These are phyloP conservation scores for Drosophila bifasciata DNA, from an alignment of 1,140 invertebrate genomes.

Conservation along the genomic window DNA sequence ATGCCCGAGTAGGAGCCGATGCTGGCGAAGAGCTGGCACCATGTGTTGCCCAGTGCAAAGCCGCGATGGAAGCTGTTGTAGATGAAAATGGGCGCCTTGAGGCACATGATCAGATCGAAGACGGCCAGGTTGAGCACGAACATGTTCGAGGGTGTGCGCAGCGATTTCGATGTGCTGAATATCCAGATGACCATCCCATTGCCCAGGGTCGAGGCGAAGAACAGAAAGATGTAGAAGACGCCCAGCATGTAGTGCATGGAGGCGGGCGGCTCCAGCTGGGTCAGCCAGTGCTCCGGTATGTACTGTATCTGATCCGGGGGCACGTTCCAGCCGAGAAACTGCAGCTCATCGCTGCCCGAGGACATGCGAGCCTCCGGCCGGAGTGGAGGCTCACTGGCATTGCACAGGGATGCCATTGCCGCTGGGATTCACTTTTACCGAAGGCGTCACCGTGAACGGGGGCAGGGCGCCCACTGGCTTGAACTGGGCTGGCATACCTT, in stretches of 20 bases:
- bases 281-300: conserved; percentile 93
- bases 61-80: conserved; percentile 93
- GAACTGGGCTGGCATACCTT: conserved; percentile 24
- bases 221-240: conserved; percentile 91
- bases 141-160: conserved; percentile 95
- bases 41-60: conserved; percentile 89
- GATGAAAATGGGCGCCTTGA: conserved; percentile 94
- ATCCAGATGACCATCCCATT: conserved; percentile 96
- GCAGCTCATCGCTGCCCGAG: conserved; percentile 68
- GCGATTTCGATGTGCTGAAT: conserved; percentile 90
- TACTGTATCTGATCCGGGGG: conserved; percentile 89
- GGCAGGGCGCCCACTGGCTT: conserved; percentile 13
- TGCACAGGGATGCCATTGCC: conserved; percentile 62
- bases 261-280: conserved; percentile 91
- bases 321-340: conserved; percentile 91
- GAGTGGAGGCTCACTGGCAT: conserved; percentile 65
- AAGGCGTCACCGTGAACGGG: conserved; percentile 8
- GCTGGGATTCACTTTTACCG: conserved; percentile 18
- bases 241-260: conserved; percentile 93
- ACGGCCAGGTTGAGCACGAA: conserved; percentile 94
- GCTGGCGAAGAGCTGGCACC: conserved; percentile 91
- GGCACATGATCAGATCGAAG: conserved; percentile 94
- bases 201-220: conserved; percentile 90
- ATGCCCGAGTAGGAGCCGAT: conserved; percentile 92
- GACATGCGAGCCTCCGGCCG: conserved; percentile 61